Evolutionary conservation across 2,888 invertebrate species (phyloP).

Genomic region (Pollenia labialis): DNA sequence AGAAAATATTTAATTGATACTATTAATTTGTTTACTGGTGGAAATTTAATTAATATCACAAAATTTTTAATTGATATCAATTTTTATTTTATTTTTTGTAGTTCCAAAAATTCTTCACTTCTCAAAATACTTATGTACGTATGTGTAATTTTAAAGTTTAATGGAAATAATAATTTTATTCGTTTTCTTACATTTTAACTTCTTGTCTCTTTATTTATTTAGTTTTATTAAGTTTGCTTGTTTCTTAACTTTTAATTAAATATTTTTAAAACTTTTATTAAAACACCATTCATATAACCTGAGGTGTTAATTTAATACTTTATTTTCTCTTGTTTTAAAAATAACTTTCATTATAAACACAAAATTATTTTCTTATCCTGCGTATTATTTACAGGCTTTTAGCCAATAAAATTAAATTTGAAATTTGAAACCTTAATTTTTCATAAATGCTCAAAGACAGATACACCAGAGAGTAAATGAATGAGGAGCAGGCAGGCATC

Average conservation of each 20-base stretch:
- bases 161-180: no score
- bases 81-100: no score
- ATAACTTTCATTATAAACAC: neutral
- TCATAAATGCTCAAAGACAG: conserved; percentile 11
- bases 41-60: no score
- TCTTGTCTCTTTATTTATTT: neutral
- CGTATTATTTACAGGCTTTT: conserved; percentile 37
- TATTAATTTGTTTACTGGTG: no score
- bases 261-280: conserved; percentile 27
- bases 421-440: conserved; percentile 61
- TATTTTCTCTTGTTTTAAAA: neutral
- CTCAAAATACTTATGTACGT: no score
- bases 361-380: neutral
- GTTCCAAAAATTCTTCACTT: no score
- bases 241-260: conserved; percentile 7
- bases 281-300: conserved; percentile 9
- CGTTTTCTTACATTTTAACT: neutral
- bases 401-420: conserved; percentile 40
- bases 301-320: conserved; percentile 47
- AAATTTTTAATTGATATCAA: no score
- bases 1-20: no score
- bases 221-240: neutral
- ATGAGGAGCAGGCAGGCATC: neutral
- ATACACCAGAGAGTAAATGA: conserved; percentile 35
- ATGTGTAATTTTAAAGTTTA: no score